Base-by-base conservation (phyloP, 2,113 vertebrate genomes). In the Gadus macrocephalus region DNA sequence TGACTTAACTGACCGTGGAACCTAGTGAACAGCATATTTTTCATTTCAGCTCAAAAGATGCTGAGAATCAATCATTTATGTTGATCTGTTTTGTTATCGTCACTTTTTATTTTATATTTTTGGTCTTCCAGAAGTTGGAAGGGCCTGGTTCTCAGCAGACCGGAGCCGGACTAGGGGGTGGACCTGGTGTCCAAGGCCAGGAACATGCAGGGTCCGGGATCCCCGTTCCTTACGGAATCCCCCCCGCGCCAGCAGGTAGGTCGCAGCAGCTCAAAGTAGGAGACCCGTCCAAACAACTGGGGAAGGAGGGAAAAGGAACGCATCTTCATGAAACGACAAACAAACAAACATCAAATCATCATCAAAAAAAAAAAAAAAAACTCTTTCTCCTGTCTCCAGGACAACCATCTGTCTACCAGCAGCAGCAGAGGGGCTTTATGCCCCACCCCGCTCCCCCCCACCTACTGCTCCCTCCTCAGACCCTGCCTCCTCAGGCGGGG, bases 391-490 rank as follows among this genome's bases (percentile, higher is more conserved):
- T 42, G 14, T 38, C 63, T 60, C 31, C 72, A 87, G 86, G 78
- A 27, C 80, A 58, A 27, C 81, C 63, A 9, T 28, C 79, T 0
- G 62, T 75, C 63, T 85, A 84, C 70, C 83, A 80, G 69, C 65
- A 80, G 69, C 65, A 73, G 62, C 87, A 78, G 62, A 77, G 70
- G 67, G 65, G 72, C 0, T 71, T 80, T 28, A 78, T 77, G 15
- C 17, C 79, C 19, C 22, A 69, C 35, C 15, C 53, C 4, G 19
- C 74, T 0, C 85, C 66, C 85, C 83, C 19, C 66, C 72, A 27
- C 83, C 91, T 73, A 90, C 94, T 56, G 19, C 93, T 96, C 20
- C 93, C 90, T 27, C 55, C 83, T n/a, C 83, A 70, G 12, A 1
- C 74, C 63, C 88, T 81, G 56, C 88, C 67, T 88, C 75, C 60